Evolutionary conservation across 2,797 vertebrate species (phyloP), one percentile per base, ranked within the genome.

Genomic region (Coregonus sp.): DNA sequence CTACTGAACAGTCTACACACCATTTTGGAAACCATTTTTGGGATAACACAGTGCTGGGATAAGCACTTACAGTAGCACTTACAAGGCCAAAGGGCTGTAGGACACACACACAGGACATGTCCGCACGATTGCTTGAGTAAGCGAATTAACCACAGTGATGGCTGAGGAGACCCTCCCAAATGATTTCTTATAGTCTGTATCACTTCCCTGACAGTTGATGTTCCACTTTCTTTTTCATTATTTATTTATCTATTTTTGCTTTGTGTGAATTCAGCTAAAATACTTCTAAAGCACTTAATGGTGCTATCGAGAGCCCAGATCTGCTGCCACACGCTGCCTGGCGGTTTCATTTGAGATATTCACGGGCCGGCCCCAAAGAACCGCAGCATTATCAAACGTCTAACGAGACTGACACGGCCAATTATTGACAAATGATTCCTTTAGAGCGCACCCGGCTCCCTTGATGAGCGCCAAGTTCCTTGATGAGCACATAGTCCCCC

Each of bases 221-320:
- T 87, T 93, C 91, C 92, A 93, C 91, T 94, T 70, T 63, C 70
- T 93, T 93, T 91, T 73, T 82, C 89, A 95, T 94, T 94, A 95
- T 94, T 47, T 47, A 47, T 47, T 94, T 94, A 93, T 94, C 92
- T 92, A 93, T 94, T 93, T 94, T 83, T 86, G 91, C 91, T 94
- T 95, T 94, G 93, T 94, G 94, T 94, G 93, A 94, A 92, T 95
- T 95, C 94, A 94, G 94, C 94, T 95, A 94, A 95, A 95, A 95
- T 93, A 93, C 94, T 94, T 95, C 92, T 92, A 89, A 94, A 92
- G 92, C 89, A 77, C 92, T 93, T 95, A 94, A 93, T 94, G 92
- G 91, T 67, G 76, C 77, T 94, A 95, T 95, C 94, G 63, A 74
- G 47, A 78, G 80, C 85, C 76, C 83, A 87, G 91, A 95, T 95